phyloP scores from a whole-genome alignment of 92 coral and sea anemone genomes.

The Zoanthus sociatus region DNA sequence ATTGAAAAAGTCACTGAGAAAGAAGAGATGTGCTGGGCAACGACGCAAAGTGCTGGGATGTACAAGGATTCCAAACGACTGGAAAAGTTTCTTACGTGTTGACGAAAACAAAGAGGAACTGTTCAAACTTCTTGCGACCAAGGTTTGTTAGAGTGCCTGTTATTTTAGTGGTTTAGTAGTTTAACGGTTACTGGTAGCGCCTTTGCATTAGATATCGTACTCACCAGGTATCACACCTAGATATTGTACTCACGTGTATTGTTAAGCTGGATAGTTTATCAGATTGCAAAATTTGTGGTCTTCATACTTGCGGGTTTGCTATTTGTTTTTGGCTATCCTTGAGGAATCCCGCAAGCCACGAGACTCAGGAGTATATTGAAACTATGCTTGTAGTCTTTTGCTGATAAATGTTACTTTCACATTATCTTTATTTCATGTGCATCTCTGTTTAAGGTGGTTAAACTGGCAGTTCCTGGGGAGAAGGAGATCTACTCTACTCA shows the following conservation, averaged over 20 bases:
- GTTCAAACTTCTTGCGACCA: conserved; percentile 61
- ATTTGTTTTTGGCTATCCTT: background rate
- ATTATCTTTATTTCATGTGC: background rate
- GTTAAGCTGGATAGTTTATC: background rate
- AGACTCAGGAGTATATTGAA: no score
- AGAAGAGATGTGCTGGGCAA: conserved; percentile 77
- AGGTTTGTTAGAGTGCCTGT: conserved; percentile 26
- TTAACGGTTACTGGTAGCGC: background rate
- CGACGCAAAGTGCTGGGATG: conserved; percentile 66
- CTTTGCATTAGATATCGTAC: background rate
- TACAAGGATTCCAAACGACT: conserved; percentile 66
- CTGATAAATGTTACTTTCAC: no score
- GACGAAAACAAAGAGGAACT: conserved; percentile 56
- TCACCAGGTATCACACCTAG: background rate
- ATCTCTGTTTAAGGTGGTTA: conserved; percentile 63
- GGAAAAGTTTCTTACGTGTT: conserved; percentile 43
- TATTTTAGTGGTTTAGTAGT: no score
- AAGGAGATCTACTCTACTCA: conserved; percentile 75
- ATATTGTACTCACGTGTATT: no score
- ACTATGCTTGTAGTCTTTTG: no score
- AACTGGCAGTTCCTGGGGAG: conserved; percentile 64
- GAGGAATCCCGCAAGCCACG: background rate
- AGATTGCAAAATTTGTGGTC: background rate
- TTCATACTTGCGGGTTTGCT: background rate
- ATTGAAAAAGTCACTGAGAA: conserved; percentile 67